Evolutionary conservation across 2,797 vertebrate species (phyloP).

Genomic region (Furcifer pardalis): DNA sequence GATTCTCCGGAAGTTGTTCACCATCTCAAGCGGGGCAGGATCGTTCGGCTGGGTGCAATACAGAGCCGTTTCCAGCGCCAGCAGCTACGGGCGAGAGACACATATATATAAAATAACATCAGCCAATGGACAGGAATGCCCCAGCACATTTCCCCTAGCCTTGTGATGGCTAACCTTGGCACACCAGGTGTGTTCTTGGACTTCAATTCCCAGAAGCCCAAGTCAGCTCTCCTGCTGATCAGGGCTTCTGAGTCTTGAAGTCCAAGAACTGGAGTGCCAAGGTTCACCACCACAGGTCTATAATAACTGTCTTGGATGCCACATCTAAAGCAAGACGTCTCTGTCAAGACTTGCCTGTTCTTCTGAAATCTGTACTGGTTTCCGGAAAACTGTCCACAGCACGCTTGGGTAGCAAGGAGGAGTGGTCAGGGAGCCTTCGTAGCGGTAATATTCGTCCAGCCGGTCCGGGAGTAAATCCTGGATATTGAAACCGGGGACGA

Average conservation of each 20-base stretch:
- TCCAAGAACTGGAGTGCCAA: no score
- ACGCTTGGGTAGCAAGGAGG: conserved; percentile 95
- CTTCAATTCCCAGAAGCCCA: no score
- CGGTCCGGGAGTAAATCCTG: conserved; percentile 83
- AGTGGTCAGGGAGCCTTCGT: conserved; percentile 93
- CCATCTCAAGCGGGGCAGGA: conserved; percentile 77
- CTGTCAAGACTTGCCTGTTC: conserved; percentile 82
- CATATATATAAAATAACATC: no score
- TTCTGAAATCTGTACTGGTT: conserved; percentile 84
- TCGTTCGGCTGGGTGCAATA: conserved; percentile 84
- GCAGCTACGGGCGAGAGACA: conserved; percentile 75
- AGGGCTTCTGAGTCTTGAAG: no score
- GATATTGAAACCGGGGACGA: conserved; percentile 87
- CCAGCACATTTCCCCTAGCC: no score
- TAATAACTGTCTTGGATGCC: background rate
- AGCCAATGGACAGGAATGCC: no score
- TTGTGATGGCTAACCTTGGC: no score
- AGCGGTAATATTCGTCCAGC: conserved; percentile 90
- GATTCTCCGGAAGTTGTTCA: conserved; percentile 85
- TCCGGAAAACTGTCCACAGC: conserved; percentile 92
- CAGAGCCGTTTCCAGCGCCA: conserved; percentile 83
- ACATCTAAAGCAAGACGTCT: background rate
- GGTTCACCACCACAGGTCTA: no score
- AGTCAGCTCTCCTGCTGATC: no score
- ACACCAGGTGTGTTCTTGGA: no score